Percentiles rank a stretch among this genome's conserved stretches.
phyloP scores from a whole-genome alignment of 2,113 vertebrate species.

The Dromiciops gliroides region DNA sequence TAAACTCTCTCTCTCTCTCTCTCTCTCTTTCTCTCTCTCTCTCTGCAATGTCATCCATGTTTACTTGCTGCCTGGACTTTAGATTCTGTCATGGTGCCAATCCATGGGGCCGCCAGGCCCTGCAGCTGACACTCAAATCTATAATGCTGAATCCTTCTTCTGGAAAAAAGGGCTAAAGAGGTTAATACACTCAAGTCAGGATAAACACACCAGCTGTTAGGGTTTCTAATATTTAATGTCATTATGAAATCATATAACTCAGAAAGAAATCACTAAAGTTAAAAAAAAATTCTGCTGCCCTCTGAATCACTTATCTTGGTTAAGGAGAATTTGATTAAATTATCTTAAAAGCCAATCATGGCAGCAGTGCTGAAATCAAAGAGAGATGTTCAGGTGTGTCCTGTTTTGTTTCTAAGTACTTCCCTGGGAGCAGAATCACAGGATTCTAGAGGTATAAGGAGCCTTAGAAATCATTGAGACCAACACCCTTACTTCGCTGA shows the following conservation, averaged over 20 bases:
- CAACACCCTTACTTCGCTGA: neutral
- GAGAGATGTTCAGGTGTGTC: conserved; percentile 58
- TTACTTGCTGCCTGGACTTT: conserved; percentile 90
- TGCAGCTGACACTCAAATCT: conserved; percentile 90
- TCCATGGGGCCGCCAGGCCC: conserved; percentile 86
- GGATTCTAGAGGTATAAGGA: neutral
- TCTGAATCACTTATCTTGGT: conserved; percentile 68
- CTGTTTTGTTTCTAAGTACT: neutral
- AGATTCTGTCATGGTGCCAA: conserved; percentile 88
- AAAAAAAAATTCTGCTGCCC: conserved; percentile 17
- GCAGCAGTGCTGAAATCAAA: conserved; percentile 69
- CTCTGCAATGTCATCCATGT: conserved; percentile 86
- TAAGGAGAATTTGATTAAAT: conserved; percentile 79
- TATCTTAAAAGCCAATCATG: conserved; percentile 77
- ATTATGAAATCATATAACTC: conserved; percentile 88
- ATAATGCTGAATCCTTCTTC: conserved; percentile 88
- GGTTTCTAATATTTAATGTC: conserved; percentile 91
- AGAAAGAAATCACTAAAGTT: conserved; percentile 78
- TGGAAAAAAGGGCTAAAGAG: conserved; percentile 90
- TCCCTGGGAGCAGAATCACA: neutral
- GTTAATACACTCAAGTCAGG: conserved; percentile 93
- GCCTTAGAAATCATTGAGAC: neutral
- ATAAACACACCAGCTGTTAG: conserved; percentile 93
- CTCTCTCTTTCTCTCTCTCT: conserved; percentile 52
- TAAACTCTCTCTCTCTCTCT: neutral